Evolutionary conservation across 2,888 invertebrate species (phyloP), one percentile per base, ranked within the genome.

Genomic region (Nebria brevicollis): DNA sequence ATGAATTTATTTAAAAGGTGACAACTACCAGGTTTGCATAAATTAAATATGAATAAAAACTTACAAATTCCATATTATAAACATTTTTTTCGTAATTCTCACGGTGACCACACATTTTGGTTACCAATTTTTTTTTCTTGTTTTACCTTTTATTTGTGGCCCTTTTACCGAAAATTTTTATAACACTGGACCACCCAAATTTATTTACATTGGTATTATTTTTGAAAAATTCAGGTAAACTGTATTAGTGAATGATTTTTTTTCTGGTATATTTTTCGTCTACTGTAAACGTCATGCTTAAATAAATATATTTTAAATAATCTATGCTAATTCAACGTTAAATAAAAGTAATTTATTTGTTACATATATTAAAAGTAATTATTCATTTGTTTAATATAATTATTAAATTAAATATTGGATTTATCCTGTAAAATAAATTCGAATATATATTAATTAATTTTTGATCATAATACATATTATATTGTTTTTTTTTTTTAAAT

Each of bases 121-220:
- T 54, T 11, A 54, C 54, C 54, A 54, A 20, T 20, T 20, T 54
- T 54, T 80, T 80, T 75, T 76, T 76, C n/a, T n/a, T 76, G 25
- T 66, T 66, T 41, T 66, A 11, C 41, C 70, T 80, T 66, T 70
- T 80, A 43, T 74, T 34, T 34, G 34, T 34, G 5, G 42, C n/a
- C 75, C 75, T 64, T 73, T 72, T 78, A 64, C 42, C 41, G 26
- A 80, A 72, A 75, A 20, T 20, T 66, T 80, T 80, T 80, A 80
- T 80, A 70, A 74, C 80, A 70, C 66, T 70, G 54, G 80, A 75
- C 80, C 75, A 80, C 80, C 80, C 72, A 75, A 25, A 66, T 42
- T 41, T 78, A 79, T 79, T 79, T 79, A 74, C 79, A 79, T 79
- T 78, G 8, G 42, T 41, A 66, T 64, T 73, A 34, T 41, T 73